Percentiles rank a stretch among this genome's conserved stretches.
These are phyloP conservation scores for Rhodeus uyekii DNA, from an alignment of 2,797 vertebrate species.

Conservation along the genomic window DNA sequence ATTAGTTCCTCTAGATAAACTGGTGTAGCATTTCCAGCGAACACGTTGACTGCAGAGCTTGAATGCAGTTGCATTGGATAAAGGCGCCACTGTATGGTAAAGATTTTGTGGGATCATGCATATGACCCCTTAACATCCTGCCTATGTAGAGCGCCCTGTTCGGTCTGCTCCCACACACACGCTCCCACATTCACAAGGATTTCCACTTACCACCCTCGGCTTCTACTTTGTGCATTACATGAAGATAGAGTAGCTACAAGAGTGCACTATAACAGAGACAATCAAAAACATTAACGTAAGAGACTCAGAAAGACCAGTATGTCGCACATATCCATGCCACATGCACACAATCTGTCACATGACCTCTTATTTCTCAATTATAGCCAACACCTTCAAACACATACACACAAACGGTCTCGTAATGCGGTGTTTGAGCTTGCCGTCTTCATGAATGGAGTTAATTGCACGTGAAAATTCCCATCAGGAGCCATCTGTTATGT, in stretches of 20 bases:
- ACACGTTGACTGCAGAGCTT: background rate
- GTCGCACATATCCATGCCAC: background rate
- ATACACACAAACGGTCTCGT: slow-evolving; percentile 27
- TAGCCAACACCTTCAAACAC: background rate
- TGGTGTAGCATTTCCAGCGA: background rate
- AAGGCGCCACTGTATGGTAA: background rate
- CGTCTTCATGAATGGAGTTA: slow-evolving; percentile 95
- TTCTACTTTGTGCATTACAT: background rate
- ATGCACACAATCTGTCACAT: slow-evolving; percentile 17
- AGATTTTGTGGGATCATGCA: background rate
- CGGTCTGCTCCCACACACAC: background rate
- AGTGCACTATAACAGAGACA: background rate
- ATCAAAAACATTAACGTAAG: background rate
- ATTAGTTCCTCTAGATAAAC: background rate
- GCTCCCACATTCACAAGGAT: background rate
- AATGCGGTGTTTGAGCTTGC: slow-evolving; percentile 53
- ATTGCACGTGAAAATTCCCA: slow-evolving; percentile 99
- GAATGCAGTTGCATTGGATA: background rate
- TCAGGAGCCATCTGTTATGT: slow-evolving; percentile 82
- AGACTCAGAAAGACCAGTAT: background rate
- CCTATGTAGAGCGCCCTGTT: background rate
- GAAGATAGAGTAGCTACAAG: background rate
- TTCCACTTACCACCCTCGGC: background rate
- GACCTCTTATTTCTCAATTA: slow-evolving; percentile 37
- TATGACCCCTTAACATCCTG: no score